These are phyloP conservation scores for Phaethon lepturus DNA, from an alignment of 2,113 vertebrate genomes.

Conservation along the genomic window DNA sequence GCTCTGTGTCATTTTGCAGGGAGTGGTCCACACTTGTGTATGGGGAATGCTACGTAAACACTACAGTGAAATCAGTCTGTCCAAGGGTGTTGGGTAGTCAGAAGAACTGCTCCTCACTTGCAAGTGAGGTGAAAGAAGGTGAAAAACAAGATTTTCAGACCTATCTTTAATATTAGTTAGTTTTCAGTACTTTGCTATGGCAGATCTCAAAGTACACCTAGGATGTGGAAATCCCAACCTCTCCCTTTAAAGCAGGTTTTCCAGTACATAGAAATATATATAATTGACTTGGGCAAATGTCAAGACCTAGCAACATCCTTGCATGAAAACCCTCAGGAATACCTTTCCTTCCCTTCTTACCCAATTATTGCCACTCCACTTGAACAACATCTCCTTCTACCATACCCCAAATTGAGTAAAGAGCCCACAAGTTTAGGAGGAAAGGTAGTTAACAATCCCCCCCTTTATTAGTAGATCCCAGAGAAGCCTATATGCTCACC, in stretches of 20 bases:
- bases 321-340: background rate
- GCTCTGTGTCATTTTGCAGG: background rate
- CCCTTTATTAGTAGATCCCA: background rate
- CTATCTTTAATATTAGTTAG: background rate
- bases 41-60: background rate
- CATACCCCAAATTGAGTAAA: background rate
- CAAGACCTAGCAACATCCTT: background rate
- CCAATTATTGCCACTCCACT: background rate
- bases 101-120: background rate
- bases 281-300: background rate
- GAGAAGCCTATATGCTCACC: fast-evolving
- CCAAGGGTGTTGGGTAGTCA: background rate
- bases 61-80: background rate
- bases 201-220: background rate
- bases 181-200: background rate
- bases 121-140: background rate
- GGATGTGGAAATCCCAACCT: background rate
- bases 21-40: background rate
- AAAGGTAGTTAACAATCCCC: background rate
- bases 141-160: background rate
- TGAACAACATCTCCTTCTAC: background rate
- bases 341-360: background rate
- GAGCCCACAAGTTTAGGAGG: background rate
- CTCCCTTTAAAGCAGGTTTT: background rate
- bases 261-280: background rate